Evolutionary conservation across 2,797 vertebrate species (phyloP).

Genomic region (Myoxocephalus aenaeus): DNA sequence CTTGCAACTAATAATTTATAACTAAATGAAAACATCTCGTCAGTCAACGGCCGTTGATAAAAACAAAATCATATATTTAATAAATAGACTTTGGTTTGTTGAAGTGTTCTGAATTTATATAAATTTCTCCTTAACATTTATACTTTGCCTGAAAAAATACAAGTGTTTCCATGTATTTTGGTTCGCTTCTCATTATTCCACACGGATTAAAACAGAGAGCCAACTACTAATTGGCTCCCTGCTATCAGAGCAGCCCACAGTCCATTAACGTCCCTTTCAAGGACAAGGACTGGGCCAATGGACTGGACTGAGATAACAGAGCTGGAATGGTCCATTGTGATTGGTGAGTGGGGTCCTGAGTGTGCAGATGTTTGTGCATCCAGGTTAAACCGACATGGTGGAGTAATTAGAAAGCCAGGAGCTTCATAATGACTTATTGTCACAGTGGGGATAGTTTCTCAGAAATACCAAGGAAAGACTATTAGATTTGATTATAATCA

Average conservation of each 20-base stretch:
- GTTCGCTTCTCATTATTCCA: not conserved
- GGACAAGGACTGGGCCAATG: slow-evolving; percentile 5
- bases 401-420: slow-evolving; percentile 14
- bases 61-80: not conserved
- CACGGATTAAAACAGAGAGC: not conserved
- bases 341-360: not conserved
- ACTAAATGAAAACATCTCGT: not conserved
- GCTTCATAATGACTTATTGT: slow-evolving; percentile 28
- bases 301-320: not conserved
- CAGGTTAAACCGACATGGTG: slow-evolving; percentile 13
- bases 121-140: not conserved
- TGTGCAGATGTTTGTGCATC: slow-evolving; percentile 30
- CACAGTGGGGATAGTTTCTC: slow-evolving; percentile 43
- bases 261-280: slow-evolving; percentile 13
- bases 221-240: not conserved
- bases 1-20: not conserved
- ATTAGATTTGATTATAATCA: slow-evolving; percentile 55
- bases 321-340: slow-evolving; percentile 24
- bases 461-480: slow-evolving; percentile 28
- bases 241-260: slow-evolving; percentile 13
- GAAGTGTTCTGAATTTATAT: not conserved
- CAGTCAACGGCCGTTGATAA: not conserved
- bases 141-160: not conserved
- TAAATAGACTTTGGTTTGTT: not conserved
- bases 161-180: not conserved